phyloP scores from a whole-genome alignment of 2,797 vertebrate species.

The Girardinus metallicus region DNA sequence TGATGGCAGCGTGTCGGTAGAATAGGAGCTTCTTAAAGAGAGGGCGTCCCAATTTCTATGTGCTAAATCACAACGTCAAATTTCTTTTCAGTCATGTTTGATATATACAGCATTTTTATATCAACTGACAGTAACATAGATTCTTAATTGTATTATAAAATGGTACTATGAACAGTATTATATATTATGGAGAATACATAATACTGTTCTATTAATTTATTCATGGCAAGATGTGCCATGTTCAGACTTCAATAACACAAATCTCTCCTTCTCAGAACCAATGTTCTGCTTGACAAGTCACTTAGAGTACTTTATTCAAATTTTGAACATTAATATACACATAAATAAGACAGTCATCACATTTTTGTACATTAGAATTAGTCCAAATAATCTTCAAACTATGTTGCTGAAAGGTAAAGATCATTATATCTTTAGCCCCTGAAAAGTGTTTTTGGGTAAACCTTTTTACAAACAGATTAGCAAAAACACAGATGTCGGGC shows the following conservation, averaged over 20 bases:
- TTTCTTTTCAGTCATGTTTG: no score
- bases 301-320: constrained; percentile 44
- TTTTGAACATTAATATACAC: constrained; percentile 40
- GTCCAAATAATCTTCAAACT: constrained; percentile 8
- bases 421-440: constrained; percentile 8
- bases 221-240: constrained; percentile 54
- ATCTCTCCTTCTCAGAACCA: constrained; percentile 28
- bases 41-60: no score
- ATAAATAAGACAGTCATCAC: constrained; percentile 6
- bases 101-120: no score
- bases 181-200: no score
- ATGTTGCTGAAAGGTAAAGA: background rate
- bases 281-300: constrained; percentile 7
- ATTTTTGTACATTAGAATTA: background rate
- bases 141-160: no score
- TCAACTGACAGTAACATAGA: no score
- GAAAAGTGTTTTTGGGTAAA: background rate
- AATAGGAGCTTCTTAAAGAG: no score
- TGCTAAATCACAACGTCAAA: no score
- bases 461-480: constrained; percentile 23
- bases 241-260: constrained; percentile 64
- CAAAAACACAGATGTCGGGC: constrained; percentile 45
- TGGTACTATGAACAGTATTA: no score
- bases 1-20: no score
- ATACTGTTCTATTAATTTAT: no score